Evolutionary conservation across 2,888 invertebrate genomes (phyloP).

Genomic region (Coelogynopora nodosa): DNA sequence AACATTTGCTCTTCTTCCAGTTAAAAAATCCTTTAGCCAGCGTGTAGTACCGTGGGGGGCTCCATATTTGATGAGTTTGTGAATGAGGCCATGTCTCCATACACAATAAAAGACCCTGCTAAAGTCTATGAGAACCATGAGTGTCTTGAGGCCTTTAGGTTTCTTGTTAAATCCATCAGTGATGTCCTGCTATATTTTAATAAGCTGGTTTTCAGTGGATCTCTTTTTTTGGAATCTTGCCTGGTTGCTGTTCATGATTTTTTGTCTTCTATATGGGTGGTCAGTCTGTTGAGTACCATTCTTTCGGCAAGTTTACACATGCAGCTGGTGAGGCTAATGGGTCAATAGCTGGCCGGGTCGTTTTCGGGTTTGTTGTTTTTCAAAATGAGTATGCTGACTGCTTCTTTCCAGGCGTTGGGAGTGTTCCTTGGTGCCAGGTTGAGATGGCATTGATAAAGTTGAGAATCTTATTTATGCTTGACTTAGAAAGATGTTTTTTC

Average conservation of each 20-base stretch:
- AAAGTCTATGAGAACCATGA: conserved; percentile 10
- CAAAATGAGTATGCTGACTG: conserved; percentile 48
- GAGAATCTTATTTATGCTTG: neutral
- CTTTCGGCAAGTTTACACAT: conserved; percentile 51
- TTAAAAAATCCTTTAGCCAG: neutral
- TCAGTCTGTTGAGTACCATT: conserved; percentile 50
- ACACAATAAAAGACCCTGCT: neutral
- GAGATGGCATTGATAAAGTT: neutral
- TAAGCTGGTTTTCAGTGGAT: neutral
- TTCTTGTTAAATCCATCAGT: neutral
- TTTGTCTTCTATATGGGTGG: neutral
- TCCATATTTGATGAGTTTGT: neutral
- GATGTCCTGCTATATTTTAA: neutral
- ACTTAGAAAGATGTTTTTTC: neutral
- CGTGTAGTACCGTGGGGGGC: neutral
- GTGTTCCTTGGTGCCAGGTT: conserved; percentile 42
- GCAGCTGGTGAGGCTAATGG: conserved; percentile 52
- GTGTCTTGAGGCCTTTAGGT: conserved; percentile 10
- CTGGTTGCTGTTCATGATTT: conserved; percentile 3
- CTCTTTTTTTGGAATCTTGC: neutral
- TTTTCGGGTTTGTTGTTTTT: conserved; percentile 48
- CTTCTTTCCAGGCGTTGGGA: too few species aligned
- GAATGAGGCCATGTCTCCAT: neutral
- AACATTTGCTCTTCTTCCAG: neutral
- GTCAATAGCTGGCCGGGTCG: conserved; percentile 50